Conservation (phyloP, 2,888 invertebrate species). For the Cepaea hortensis region DNA sequence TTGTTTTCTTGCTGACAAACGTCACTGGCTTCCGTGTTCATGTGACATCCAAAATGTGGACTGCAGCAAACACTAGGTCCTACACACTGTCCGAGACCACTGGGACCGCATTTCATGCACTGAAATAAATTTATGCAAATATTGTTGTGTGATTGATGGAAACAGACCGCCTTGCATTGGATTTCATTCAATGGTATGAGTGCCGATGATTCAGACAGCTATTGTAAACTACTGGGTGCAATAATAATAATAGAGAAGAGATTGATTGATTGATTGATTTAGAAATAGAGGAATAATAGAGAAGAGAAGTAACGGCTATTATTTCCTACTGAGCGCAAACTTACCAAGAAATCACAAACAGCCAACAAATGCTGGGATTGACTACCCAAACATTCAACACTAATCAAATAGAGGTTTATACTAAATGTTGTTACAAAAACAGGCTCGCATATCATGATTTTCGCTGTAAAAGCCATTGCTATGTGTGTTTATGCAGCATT, state of each 20-base stretch:
- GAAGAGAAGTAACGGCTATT: neutral
- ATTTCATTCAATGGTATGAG: no score
- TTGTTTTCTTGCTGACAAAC: conserved; percentile 80
- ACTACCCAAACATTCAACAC: no score
- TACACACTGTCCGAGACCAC: conserved; percentile 80
- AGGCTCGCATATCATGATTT: no score
- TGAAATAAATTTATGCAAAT: conserved; percentile 67
- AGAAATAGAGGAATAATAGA: neutral
- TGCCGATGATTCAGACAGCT: neutral
- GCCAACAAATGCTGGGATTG: no score
- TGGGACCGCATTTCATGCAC: conserved; percentile 82
- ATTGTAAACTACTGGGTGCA: neutral
- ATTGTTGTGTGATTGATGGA: neutral
- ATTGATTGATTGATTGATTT: no score
- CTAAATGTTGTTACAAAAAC: no score
- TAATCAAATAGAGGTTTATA: no score
- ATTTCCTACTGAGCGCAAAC: no score
- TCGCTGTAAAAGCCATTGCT: no score
- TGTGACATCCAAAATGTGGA: conserved; percentile 80
- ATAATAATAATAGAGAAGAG: neutral
- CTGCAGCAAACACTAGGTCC: conserved; percentile 83
- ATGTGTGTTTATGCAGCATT: no score
- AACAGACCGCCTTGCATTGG: no score
- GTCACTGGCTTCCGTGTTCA: conserved; percentile 80
- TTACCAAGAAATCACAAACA: no score